Evolutionary conservation across 2,797 vertebrate genomes (phyloP), one percentile per base, ranked within the genome.

Genomic region (Taenioides sp.): DNA sequence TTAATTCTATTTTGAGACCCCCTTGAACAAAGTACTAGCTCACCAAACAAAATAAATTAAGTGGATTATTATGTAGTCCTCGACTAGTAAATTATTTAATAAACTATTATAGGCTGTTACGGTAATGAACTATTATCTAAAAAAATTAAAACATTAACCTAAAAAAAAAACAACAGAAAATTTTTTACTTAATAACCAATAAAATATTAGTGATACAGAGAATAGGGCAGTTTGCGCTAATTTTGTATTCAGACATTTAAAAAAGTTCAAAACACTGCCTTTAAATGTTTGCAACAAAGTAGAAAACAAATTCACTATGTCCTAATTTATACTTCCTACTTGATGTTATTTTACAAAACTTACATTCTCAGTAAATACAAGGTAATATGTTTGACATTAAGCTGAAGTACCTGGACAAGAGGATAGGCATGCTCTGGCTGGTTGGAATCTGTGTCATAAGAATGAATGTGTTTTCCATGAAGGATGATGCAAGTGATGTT

Each of bases 391-490:
- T 50, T 10, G 25, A 27, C 25, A 27, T 27, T 27, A 27, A 27
- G 25, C 25, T 2, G 25, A 27, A 27, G 25, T 27, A 27, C 25
- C 25, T 27, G 25, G 25, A 27, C 25, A 27, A 27, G 25, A 27
- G 25, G 25, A 27, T 27, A 1, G 2, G 25, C 25, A 27, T 27
- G 25, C 25, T 27, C 25, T 27, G 25, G 25, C 25, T 18, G 6
- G 25, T 66, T 43, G 7, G 63, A n/a, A 43, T 43, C 28, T 11
- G 17, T 57, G 55, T 60, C 0, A 17, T 1, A 76, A 75, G 74
- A 55, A 23, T 74, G 40, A 37, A 72, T 69, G 52, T 70, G 65
- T 75, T 73, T 50, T 67, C 7, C 54, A 49, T 64, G 49, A n/a
- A 64, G 12, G 22, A 22, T 23, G 18, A 23, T 14, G 61, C 17